Evolutionary conservation across 2,797 vertebrate species (phyloP), one percentile per base, ranked within the genome.

Genomic region (Rhinogobio ventralis): DNA sequence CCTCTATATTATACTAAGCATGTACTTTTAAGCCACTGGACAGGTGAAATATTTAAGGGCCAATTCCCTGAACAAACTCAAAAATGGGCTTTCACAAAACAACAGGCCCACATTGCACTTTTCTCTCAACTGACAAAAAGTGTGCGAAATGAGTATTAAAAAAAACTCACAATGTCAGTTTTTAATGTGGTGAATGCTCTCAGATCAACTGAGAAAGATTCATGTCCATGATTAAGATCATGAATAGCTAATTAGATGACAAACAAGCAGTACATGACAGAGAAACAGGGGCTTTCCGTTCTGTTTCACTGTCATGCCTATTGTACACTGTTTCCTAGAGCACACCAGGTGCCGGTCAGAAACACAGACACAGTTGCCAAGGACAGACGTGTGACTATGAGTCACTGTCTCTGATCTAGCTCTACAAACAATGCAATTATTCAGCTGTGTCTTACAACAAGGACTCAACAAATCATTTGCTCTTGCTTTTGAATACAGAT

Each of bases 181-280:
- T 67, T 81, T 39, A 62, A 19, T 82, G 68, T 77, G 60, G 57
- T 64, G 20, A 49, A 53, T 51, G 62, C 79, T 86, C 88, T 91
- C 86, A 91, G 90, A 82, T 90, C 90, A 89, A 90, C 89, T 87
- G 87, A 88, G 87, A 86, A 51, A 30, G 7, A 33, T 23, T 86
- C 83, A 67, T 57, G 11, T 68, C 72, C 20, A 81, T 53, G 72
- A 85, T 49, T 14, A 51, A 64, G 30, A 81, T 75, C 51, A 75
- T 45, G 75, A 46, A 62, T 86, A 64, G 74, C 82, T 87, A 53
- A 82, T 60, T 83, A 73, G 71, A 85, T 80, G 82, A 30, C 75
- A 86, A 42, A 81, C 36, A 55, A 86, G 45, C 51, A 49, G 55
- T 67, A 49, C 71, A 57, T 36, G 55, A 87, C 53, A 72, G 33